Base-by-base conservation (phyloP, 1,140 invertebrate species). In the Drosophila azteca region DNA sequence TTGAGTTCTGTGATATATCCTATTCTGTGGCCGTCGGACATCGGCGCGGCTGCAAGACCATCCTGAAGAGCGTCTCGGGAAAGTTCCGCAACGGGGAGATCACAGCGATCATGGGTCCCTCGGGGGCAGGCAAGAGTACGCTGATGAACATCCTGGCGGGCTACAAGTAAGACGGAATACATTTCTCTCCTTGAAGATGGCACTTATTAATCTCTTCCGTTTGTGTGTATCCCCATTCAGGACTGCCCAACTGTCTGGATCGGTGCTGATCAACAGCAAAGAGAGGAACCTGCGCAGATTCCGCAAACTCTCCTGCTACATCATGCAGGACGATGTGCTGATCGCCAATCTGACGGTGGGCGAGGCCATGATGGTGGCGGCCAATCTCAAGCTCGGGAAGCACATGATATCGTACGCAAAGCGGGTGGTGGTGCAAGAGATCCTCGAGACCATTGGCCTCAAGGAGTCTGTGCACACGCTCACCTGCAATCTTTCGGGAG, bases 301-400 rank as follows among this genome's bases (percentile, higher is more conserved):
- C 92, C 94, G 97, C 8, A 98, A 98, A 92, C 95, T 98, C 92
- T 97, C 97, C 0, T 98, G 97, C 87, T 99, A 99, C 92, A 98
- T 98, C 70, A 98, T 98, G 97, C 98, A 99, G 91, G 97, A 98
- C 84, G 98, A 99, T 92, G 96, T 97, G 73, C 93, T 99, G 0
- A 93, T 97, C 15, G 96, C 96, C 0, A 96, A 98, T 91, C 93
- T 99, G 7, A 97, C 96, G 0, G 97, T 98, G 6, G 94, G 94
- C 57, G 97, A 99, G 92, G 95, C 97, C 6, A 97, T 99, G 96
- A 95, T 94, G 85, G 82, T 87, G 43, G 97, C 97, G 4, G 97
- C 97, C 2, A 97, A 98, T 92, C 94, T 99, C 1, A 98, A 98
- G 93, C 92, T 99, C 11, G 96, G 96, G 2, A 97, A 97, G 91